phyloP scores from a whole-genome alignment of 2,113 vertebrate genomes.

The Merops nubicus region DNA sequence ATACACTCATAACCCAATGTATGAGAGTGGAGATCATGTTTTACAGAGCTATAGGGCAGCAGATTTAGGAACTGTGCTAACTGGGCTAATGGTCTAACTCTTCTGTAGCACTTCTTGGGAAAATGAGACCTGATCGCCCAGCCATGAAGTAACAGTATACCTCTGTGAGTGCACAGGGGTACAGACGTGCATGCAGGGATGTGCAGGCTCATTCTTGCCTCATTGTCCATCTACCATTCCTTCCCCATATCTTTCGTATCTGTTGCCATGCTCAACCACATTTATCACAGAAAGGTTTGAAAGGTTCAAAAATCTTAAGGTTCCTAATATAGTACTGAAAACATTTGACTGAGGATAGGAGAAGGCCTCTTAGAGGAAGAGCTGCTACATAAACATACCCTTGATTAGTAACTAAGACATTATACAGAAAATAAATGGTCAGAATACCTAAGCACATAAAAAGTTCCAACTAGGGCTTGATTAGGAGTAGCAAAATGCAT shows the following conservation, averaged over 20 bases:
- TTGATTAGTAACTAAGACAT: not conserved
- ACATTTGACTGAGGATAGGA: not conserved
- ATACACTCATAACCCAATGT: not conserved
- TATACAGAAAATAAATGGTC: not conserved
- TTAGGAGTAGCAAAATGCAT: not conserved
- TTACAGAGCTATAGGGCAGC: not conserved
- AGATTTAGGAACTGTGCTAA: not conserved
- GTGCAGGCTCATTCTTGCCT: not conserved
- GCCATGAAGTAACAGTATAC: not conserved
- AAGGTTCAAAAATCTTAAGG: not conserved
- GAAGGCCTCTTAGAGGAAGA: not conserved
- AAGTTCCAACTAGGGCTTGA: not conserved
- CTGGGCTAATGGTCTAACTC: not conserved
- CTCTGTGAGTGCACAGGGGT: not conserved
- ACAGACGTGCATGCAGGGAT: not conserved
- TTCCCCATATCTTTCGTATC: not conserved
- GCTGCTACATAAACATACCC: not conserved
- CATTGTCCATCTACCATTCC: not conserved
- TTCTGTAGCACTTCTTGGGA: not conserved
- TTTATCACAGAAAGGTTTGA: not conserved
- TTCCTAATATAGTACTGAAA: not conserved
- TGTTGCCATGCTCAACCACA: not conserved
- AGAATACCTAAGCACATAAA: not conserved
- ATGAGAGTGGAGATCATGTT: not conserved
- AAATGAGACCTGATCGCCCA: not conserved